phyloP scores from a whole-genome alignment of 2,888 invertebrate species.

The Cephus pygmeus region DNA sequence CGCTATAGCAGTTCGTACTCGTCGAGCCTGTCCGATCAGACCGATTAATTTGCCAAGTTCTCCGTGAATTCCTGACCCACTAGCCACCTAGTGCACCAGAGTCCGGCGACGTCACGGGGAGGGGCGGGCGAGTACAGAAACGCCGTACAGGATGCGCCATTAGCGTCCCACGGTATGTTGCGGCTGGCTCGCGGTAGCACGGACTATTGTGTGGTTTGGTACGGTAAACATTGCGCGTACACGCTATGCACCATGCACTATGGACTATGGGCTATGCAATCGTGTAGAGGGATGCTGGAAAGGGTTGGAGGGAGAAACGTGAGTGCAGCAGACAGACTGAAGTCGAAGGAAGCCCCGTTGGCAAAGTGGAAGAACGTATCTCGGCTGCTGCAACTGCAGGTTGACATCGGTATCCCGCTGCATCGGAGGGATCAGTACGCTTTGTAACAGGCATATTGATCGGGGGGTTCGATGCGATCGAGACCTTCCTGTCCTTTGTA shows the following conservation, averaged over 20 bases:
- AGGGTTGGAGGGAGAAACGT: background rate
- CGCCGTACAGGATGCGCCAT: background rate
- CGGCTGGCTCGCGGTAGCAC: background rate
- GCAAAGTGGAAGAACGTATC: background rate
- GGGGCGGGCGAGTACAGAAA: background rate
- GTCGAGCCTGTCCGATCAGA: background rate
- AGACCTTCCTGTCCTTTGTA: background rate
- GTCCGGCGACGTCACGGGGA: background rate
- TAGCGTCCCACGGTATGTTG: slow-evolving; percentile 4
- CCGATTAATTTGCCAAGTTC: background rate
- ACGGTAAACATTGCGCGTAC: slow-evolving; percentile 40
- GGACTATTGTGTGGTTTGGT: slow-evolving; percentile 46
- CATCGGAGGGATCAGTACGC: background rate
- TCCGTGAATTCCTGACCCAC: background rate
- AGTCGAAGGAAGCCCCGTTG: background rate
- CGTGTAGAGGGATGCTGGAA: background rate
- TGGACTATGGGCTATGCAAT: background rate
- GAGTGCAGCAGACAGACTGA: background rate
- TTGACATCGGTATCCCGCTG: background rate
- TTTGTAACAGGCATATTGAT: background rate
- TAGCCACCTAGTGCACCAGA: background rate
- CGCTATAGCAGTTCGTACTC: background rate
- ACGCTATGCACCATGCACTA: background rate
- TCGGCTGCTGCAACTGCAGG: background rate
- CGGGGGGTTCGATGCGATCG: background rate